phyloP scores from a whole-genome alignment of 2,888 invertebrate species.

The Drosophila parthenogenetica region DNA sequence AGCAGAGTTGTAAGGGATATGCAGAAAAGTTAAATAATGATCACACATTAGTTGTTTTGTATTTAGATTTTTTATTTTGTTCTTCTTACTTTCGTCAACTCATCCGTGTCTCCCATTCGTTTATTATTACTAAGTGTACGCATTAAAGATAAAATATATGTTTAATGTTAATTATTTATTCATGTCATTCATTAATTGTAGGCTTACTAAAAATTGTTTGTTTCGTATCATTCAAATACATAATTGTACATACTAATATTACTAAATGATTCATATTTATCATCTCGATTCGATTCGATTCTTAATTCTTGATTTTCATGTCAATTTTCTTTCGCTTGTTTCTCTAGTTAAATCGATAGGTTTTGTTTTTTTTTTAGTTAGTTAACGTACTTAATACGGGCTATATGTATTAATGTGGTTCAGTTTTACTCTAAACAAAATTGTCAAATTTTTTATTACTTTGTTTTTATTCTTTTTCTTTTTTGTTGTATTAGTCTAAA shows the following conservation, averaged over 20 bases:
- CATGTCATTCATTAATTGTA: constrained; percentile 40
- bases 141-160: constrained; percentile 69
- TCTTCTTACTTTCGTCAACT: constrained; percentile 24
- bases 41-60: constrained; percentile 38
- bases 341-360: neutral
- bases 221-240: constrained; percentile 15
- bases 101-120: constrained; percentile 7
- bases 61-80: constrained; percentile 32
- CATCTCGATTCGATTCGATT: neutral
- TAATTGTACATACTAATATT: constrained; percentile 40
- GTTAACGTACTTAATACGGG: constrained; percentile 30
- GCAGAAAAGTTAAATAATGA: constrained; percentile 2
- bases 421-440: constrained; percentile 26
- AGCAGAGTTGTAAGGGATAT: constrained; percentile 13
- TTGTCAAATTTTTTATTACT: constrained; percentile 2
- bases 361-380: constrained; percentile 25
- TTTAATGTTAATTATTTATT: constrained; percentile 51
- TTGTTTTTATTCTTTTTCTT: constrained; percentile 10
- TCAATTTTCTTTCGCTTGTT: neutral
- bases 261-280: constrained; percentile 35
- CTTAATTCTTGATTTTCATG: neutral
- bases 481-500: constrained; percentile 51
- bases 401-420: constrained; percentile 38
- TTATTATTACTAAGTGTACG: constrained; percentile 70
- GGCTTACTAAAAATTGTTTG: constrained; percentile 57